A percentile compares a stretch with the other conserved stretches of the same genome.
These are phyloP conservation scores for Burhinus bistriatus DNA, from an alignment of 2,113 vertebrate genomes.

Conservation along the genomic window DNA sequence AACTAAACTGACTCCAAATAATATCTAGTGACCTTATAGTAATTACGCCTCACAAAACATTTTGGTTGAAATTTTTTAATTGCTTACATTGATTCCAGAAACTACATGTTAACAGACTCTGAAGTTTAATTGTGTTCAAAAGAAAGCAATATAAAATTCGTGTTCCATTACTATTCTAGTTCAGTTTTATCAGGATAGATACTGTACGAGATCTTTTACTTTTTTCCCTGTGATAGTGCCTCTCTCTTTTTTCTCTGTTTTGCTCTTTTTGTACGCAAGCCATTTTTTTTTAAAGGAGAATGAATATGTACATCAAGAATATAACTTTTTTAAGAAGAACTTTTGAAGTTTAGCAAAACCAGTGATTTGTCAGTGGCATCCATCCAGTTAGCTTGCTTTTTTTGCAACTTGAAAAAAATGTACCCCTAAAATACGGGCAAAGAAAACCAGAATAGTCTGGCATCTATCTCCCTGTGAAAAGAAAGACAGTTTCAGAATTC, in stretches of 20 bases:
- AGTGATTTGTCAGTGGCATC: not conserved
- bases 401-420: not conserved
- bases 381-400: not conserved
- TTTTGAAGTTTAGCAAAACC: not conserved
- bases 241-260: not conserved
- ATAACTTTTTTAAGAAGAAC: not conserved
- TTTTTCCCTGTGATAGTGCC: not conserved
- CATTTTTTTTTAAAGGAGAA: not conserved
- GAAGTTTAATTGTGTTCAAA: slow-evolving; percentile 77
- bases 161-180: slow-evolving; percentile 53
- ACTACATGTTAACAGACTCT: slow-evolving; percentile 86
- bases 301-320: not conserved
- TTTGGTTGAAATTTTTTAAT: slow-evolving; percentile 92
- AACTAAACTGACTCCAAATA: slow-evolving; percentile 99
- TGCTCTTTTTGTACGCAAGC: not conserved
- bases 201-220: not conserved
- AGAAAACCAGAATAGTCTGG: not conserved
- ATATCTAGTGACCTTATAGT: slow-evolving; percentile 98
- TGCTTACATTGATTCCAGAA: slow-evolving; percentile 90
- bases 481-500: not conserved
- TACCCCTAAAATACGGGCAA: not conserved
- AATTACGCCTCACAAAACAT: slow-evolving; percentile 93
- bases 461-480: not conserved
- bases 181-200: slow-evolving; percentile 23
- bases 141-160: slow-evolving; percentile 69